A percentile compares a stretch with the other conserved stretches of the same genome.
These are phyloP conservation scores for Prietella phreatophila DNA, from an alignment of 2,113 vertebrate genomes.

Conservation along the genomic window DNA sequence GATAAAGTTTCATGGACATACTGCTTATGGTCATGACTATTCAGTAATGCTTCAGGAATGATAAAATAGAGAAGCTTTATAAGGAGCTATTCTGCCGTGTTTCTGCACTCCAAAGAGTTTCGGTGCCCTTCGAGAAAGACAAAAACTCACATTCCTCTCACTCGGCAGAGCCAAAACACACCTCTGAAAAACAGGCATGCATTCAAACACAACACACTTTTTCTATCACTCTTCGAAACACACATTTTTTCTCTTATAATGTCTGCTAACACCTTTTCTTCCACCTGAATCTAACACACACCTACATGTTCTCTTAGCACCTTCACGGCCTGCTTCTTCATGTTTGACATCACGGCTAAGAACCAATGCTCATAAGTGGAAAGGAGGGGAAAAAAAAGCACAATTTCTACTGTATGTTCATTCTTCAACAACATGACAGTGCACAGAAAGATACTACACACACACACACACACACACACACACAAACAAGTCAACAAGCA, in stretches of 20 bases:
- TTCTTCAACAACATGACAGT: constrained; percentile 35
- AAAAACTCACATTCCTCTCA: constrained; percentile 26
- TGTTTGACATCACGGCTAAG: constrained; percentile 57
- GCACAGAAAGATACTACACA: constrained; percentile 32
- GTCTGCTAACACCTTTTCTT: constrained; percentile 35
- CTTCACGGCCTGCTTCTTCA: constrained; percentile 54
- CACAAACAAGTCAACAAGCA: constrained; percentile 8
- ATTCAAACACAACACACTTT: constrained; percentile 42
- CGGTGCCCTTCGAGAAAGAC: constrained; percentile 2
- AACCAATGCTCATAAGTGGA: constrained; percentile 3
- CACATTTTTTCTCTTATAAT: constrained; percentile 33
- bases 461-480: constrained; percentile 6
- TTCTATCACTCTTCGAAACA: constrained; percentile 35
- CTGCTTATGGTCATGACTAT: background rate
- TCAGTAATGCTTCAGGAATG: background rate
- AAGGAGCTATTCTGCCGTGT: background rate
- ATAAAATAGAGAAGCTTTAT: background rate
- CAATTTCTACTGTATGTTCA: constrained; percentile 17
- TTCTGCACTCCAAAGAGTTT: constrained; percentile 18
- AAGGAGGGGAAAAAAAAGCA: background rate
- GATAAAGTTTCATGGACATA: background rate
- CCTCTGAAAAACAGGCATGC: constrained; percentile 37
- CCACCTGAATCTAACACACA: constrained; percentile 47
- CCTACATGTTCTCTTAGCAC: constrained; percentile 43
- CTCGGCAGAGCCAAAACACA: constrained; percentile 33